Percentiles rank a stretch among this genome's conserved stretches.
These are phyloP conservation scores for Sycobia sp. DNA, from an alignment of 1,140 invertebrate species.

Conservation along the genomic window DNA sequence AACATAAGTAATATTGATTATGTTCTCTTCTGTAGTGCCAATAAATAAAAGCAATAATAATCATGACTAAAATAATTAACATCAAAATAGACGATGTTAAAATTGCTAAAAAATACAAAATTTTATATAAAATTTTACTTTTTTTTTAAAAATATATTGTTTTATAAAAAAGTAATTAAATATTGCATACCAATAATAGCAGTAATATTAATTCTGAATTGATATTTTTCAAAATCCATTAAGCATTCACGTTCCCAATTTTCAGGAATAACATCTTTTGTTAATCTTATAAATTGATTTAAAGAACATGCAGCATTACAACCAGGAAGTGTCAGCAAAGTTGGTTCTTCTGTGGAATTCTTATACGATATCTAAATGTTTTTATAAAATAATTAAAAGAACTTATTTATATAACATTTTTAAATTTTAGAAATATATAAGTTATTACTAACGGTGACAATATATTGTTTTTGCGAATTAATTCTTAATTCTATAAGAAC, in stretches of 20 bases:
- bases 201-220: constrained; percentile 45
- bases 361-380: constrained; percentile 68
- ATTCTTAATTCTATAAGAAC: constrained; percentile 74
- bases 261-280: constrained; percentile 61
- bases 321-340: constrained; percentile 64
- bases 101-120: constrained; percentile 49
- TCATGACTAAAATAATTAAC: constrained; percentile 48
- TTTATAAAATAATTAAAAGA: constrained; percentile 7
- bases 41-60: constrained; percentile 52
- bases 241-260: constrained; percentile 67
- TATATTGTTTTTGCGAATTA: constrained; percentile 50
- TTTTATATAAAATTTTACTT: constrained; percentile 6
- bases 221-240: constrained; percentile 42
- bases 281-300: constrained; percentile 61
- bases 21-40: constrained; percentile 52
- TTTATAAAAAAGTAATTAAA: constrained; percentile 5
- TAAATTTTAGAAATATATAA: constrained; percentile 16
- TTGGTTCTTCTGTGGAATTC: constrained; percentile 64
- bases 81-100: constrained; percentile 50
- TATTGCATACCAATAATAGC: constrained; percentile 51
- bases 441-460: constrained; percentile 55
- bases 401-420: neutral
- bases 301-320: constrained; percentile 68
- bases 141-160: neutral
- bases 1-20: constrained; percentile 54